Conservation (phyloP, 2,888 invertebrate species). For the Latrodectus hesperus region DNA sequence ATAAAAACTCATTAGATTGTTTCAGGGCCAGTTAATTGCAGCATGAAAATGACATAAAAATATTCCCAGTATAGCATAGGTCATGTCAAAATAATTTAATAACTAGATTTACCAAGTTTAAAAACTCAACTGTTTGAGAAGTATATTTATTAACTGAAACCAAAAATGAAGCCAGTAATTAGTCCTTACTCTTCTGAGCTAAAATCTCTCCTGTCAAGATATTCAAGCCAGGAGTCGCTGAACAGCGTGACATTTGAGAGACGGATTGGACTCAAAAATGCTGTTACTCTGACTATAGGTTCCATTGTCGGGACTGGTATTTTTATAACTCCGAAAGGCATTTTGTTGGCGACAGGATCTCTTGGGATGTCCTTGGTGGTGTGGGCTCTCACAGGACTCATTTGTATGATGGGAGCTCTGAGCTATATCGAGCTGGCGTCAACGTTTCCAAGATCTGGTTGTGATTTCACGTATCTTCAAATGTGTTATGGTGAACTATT, state of each 20-base stretch:
- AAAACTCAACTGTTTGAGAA: not conserved
- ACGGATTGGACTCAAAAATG: slow-evolving; percentile 87
- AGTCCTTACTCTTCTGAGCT: not conserved
- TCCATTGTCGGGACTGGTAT: slow-evolving; percentile 96
- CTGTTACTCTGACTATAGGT: slow-evolving; percentile 95
- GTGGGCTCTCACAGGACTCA: slow-evolving; percentile 90
- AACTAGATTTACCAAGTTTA: not conserved
- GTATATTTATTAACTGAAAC: no score
- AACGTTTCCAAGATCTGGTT: slow-evolving; percentile 92
- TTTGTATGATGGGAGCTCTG: slow-evolving; percentile 93
- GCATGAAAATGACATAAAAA: no score
- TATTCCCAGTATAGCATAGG: no score
- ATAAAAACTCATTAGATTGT: no score
- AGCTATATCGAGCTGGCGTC: slow-evolving; percentile 97
- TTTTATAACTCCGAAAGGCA: slow-evolving; percentile 95
- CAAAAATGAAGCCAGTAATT: not conserved
- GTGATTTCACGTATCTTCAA: slow-evolving; percentile 96
- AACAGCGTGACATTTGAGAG: slow-evolving; percentile 83
- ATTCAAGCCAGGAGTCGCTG: not conserved
- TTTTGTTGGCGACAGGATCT: slow-evolving; percentile 88
- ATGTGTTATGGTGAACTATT: slow-evolving; percentile 93
- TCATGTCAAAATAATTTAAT: no score
- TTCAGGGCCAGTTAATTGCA: no score
- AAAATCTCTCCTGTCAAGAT: not conserved
- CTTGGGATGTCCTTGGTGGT: slow-evolving; percentile 90